Evolutionary conservation across 2,888 invertebrate genomes (phyloP), one percentile per base, ranked within the genome.

Genomic region (Eupithecia abbreviata): DNA sequence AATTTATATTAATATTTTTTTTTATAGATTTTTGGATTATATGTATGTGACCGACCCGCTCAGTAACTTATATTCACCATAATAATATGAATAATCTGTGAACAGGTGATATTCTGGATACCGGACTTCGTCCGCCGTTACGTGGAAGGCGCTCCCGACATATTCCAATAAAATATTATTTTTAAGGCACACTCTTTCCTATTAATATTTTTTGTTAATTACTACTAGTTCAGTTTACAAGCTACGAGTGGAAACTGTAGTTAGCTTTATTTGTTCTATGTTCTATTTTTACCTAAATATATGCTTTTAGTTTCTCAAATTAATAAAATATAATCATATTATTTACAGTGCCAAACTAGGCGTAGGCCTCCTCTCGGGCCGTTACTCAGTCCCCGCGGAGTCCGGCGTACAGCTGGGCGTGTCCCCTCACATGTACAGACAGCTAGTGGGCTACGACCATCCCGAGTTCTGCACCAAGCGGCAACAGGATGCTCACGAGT

Each of bases 401-500:
- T 97, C 96, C 73, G 96, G 96, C 1, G 80, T 77, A 41, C 95
- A 96, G 80, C 95, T 96, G 13, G 98, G 98, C 62, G 97, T 99
- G 81, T 96, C 97, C 2, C 98, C 99, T 4, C 95, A 96, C 82
- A 98, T 98, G 98, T 99, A 99, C 91, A 98, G 99, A 90, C 96
- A 97, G 78, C 93, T 99, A 75, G 97, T 99, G 41, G 99, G 99
- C 10, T 96, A 96, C 85, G 98, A 98, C 75, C 99, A 99, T 93
- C 96, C 97, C 0, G 99, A 99, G 90, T 99, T 99, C 93, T 85
- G 84, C 83, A 90, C 84, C 85, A 89, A 88, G 82, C 96, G 97
- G 79, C 99, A 99, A 89, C 99, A 99, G 93, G 99, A 99, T 92
- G 99, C 98, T 47, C 98, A 99, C 89, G 99, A 99, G 93, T 99